Base-by-base conservation (phyloP, 2,113 vertebrate genomes). In the Dermatemys mawii region DNA sequence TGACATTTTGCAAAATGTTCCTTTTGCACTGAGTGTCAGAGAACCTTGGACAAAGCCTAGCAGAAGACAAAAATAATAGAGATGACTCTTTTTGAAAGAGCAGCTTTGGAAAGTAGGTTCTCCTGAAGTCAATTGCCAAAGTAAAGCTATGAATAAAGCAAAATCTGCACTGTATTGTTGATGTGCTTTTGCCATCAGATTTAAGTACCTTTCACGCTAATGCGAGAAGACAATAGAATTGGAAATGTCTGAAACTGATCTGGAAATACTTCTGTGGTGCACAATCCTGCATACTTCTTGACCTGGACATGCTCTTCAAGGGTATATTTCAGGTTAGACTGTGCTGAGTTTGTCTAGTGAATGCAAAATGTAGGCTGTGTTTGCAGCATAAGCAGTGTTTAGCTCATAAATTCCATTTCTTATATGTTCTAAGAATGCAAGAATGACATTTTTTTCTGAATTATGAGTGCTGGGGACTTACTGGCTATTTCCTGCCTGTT, bases 391-490 rank as follows among this genome's bases (percentile, higher is more conserved):
- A 60, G 67, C 67, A 95, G 84, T 85, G 7, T 9, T 78, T 48
- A 29, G 60, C 35, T 57, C 78, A 55, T 48, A 93, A 90, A 81
- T 92, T 92, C 76, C 19, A 51, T 12, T 63, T 93, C 93, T 83
- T 79, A 10, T 89, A 32, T 67, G 79, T 94, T 79, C 84, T 89
- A 91, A 24, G 78, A 85, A 41, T n/a, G 53, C 78, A 86, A 81
- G 89, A 93, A 88, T 81, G 55, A 75, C 81, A 27, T 86, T 91
- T 92, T 95, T 78, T 80, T 73, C 35, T 90, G 84, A 97, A 95
- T 95, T 82, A 73, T 55, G 85, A 91, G 49, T 48, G 46, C 54
- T 95, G 83, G 55, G 54, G 96, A 87, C n/a, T 24, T 38, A 82
- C 82, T 85, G 83, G 82, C 63, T 83, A 86, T 10, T 90, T 86